Conservation (phyloP, 1,140 invertebrate genomes). For the Solenopsis invicta region DNA sequence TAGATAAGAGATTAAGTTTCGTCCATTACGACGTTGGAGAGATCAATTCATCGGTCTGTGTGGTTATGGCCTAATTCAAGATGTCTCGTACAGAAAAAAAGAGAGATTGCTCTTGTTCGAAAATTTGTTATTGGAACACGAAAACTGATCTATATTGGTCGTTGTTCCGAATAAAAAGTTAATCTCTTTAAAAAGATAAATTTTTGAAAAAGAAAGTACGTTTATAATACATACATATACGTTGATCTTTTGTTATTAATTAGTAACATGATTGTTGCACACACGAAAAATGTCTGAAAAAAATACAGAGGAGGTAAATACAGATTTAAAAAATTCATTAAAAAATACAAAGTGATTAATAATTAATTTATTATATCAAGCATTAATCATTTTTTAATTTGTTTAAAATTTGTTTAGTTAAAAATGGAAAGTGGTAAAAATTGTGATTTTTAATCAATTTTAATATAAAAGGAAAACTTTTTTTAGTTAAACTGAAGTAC, state of each 20-base stretch:
- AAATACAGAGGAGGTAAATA: background rate
- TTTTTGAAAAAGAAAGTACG: background rate
- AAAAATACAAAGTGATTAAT: background rate
- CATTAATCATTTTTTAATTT: background rate
- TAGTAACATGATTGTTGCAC: background rate
- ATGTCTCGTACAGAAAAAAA: slow-evolving; percentile 46
- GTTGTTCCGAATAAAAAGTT: background rate
- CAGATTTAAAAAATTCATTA: background rate
- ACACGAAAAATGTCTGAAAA: background rate
- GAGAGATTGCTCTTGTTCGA: slow-evolving; percentile 38
- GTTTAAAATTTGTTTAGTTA: no score
- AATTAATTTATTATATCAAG: background rate
- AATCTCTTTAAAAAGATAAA: background rate
- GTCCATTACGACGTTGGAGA: slow-evolving; percentile 43
- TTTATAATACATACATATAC: background rate
- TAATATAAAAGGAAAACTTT: background rate
- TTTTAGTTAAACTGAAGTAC: background rate
- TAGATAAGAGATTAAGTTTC: slow-evolving; percentile 2
- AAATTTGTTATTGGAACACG: slow-evolving; percentile 53
- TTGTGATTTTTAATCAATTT: background rate
- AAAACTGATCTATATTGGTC: slow-evolving; percentile 29
- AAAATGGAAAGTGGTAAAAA: background rate
- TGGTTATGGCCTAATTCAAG: slow-evolving; percentile 64
- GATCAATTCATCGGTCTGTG: slow-evolving; percentile 60
- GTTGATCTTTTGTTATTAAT: background rate